Evolutionary conservation across 2,797 vertebrate species (phyloP).

Genomic region (Microcaecilia unicolor): DNA sequence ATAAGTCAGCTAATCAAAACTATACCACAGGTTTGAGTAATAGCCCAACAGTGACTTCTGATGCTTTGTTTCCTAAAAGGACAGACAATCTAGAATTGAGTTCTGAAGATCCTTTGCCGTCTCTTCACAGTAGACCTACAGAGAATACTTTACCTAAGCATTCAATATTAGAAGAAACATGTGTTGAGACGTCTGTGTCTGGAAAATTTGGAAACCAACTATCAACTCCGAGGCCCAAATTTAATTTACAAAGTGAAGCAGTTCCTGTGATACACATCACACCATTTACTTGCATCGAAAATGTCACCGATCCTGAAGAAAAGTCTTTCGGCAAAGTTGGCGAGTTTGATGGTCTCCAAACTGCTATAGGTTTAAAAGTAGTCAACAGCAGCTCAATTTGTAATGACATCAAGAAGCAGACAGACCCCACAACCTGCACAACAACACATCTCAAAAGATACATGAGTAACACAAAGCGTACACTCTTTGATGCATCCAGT

Average conservation of each 20-base stretch:
- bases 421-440: not conserved
- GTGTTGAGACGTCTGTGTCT: not conserved
- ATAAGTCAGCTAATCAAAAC: conserved; percentile 43
- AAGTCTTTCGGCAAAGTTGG: not conserved
- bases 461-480: conserved; percentile 1
- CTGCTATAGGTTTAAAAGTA: fast-evolving
- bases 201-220: not conserved
- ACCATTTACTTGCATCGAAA: not conserved
- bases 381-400: fast-evolving
- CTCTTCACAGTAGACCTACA: not conserved
- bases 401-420: not conserved
- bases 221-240: conserved; percentile 1
- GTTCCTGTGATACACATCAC: not conserved
- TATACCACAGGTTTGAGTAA: conserved; percentile 51
- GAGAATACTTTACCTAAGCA: not conserved
- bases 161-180: not conserved
- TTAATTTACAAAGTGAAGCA: not conserved
- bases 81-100: not conserved
- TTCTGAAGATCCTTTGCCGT: conserved; percentile 20
- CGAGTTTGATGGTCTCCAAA: not conserved
- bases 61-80: conserved; percentile 48
- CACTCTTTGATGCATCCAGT: conserved; percentile 2
- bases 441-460: not conserved
- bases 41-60: conserved; percentile 56
- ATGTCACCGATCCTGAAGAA: conserved; percentile 1